Evolutionary conservation across 2,888 invertebrate genomes (phyloP).

Genomic region (Cordilura impudica): DNA sequence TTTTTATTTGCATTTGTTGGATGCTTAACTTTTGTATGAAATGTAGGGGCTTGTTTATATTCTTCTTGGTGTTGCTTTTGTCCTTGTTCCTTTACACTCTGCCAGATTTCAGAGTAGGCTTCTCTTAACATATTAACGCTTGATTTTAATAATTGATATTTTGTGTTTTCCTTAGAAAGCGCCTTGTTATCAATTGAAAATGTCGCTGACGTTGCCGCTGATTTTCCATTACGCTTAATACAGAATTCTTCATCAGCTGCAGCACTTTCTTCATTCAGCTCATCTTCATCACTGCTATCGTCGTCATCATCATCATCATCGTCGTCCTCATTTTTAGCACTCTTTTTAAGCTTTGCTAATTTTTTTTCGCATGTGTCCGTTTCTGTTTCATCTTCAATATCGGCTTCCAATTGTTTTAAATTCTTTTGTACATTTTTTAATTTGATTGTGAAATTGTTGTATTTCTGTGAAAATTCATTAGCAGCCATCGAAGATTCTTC

Average conservation of each 20-base stretch:
- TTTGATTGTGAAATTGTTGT: conserved; percentile 63
- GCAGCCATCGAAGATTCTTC: neutral
- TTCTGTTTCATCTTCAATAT: conserved; percentile 62
- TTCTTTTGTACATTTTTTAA: conserved; percentile 65
- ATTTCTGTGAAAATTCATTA: conserved; percentile 43
- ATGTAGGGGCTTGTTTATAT: conserved; percentile 28
- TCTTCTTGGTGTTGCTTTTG: neutral
- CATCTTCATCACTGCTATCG: conserved; percentile 50
- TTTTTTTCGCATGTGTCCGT: neutral
- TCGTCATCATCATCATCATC: conserved; percentile 44
- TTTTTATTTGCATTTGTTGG: neutral
- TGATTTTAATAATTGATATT: conserved; percentile 63
- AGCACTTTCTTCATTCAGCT: conserved; percentile 45
- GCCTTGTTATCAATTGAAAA: conserved; percentile 19
- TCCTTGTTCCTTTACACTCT: conserved; percentile 47
- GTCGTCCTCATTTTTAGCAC: conserved; percentile 14
- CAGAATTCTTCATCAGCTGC: conserved; percentile 40
- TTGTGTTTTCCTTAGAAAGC: conserved; percentile 59
- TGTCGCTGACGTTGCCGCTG: conserved; percentile 9
- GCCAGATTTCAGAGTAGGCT: conserved; percentile 65
- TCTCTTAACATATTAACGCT: conserved; percentile 66
- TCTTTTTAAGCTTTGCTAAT: too few relatives aligned
- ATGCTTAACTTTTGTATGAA: conserved; percentile 9
- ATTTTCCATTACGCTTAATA: conserved; percentile 45
- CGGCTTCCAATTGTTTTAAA: conserved; percentile 65